Evolutionary conservation across 2,797 vertebrate species (phyloP).

Genomic region (Orestias chungarensis): DNA sequence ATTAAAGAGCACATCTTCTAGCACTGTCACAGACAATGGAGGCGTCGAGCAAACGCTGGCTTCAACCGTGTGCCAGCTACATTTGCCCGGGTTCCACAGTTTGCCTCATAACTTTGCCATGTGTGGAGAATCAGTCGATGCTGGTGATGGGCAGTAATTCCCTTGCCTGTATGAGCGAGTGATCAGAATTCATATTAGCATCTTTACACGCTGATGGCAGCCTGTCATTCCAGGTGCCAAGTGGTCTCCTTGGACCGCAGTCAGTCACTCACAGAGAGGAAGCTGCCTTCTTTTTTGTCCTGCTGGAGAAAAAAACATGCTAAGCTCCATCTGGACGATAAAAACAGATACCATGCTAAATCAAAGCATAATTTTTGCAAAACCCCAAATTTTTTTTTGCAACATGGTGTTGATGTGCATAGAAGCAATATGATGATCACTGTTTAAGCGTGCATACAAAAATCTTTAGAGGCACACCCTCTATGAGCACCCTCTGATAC

Average conservation of each 20-base stretch:
- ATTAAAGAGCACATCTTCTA: conserved; percentile 64
- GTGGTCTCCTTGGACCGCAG: conserved; percentile 67
- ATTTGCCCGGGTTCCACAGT: conserved; percentile 68
- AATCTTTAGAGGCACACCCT: conserved; percentile 35
- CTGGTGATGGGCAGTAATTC: conserved; percentile 72
- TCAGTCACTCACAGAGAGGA: conserved; percentile 58
- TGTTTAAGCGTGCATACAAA: conserved; percentile 12
- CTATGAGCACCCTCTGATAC: conserved; percentile 55
- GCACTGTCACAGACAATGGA: conserved; percentile 59
- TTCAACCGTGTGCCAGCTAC: conserved; percentile 67
- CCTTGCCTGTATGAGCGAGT: conserved; percentile 70
- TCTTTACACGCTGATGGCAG: conserved; percentile 75
- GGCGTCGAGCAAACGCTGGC: conserved; percentile 63
- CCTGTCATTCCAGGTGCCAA: conserved; percentile 78
- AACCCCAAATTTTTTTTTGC: conserved; percentile 1
- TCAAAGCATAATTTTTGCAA: conserved; percentile 16
- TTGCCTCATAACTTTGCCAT: conserved; percentile 74
- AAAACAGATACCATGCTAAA: conserved; percentile 14
- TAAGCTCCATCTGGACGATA: conserved; percentile 34
- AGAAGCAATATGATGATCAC: neutral
- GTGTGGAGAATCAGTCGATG: conserved; percentile 67
- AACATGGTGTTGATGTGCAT: neutral
- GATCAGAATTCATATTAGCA: conserved; percentile 81
- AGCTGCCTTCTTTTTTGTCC: conserved; percentile 44
- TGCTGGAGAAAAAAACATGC: conserved; percentile 28